Evolutionary conservation across 2,888 invertebrate species (phyloP), one percentile per base, ranked within the genome.

Genomic region (Luffia ferchaultella): DNA sequence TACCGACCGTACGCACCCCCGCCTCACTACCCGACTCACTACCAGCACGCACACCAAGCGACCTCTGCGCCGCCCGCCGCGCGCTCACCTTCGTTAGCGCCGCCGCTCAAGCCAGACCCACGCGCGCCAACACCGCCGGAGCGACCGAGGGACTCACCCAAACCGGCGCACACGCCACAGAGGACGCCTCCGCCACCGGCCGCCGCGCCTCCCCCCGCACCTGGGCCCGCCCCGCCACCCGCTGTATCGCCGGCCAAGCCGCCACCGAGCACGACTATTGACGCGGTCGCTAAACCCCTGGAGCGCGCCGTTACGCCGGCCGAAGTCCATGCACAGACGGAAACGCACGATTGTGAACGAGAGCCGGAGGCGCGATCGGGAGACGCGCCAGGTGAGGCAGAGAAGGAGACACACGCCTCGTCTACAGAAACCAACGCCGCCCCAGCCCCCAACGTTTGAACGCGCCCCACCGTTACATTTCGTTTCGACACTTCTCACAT

Each of bases 41-140:
- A 45, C 9, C 50, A 53, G 15, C 58, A 52, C 16, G 51, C 56
- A 9, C 54, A 53, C 18, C 20, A 48, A 42, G 54, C 54, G 3
- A 53, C 52, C 18, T 15, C 43, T 47, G 50, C 54, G 48, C 56
- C 53, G 43, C 52, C 54, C 40, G 47, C 53, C 12, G 51, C 54
- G 19, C 46, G 53, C 50, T 54, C 52, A 30, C 50, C 44, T 9
- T 44, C 47, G 49, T 43, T 49, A 54, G 58, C 9, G 45, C 50
- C 45, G 15, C 17, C 45, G 44, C 41, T 30, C 18, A 16, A 19
- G 40, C 45, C 15, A 19, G 18, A n/a, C 48, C 42, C 17, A 9
- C 19, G 15, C 17, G 12, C 42, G 49, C 16, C 9, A 17, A 43
- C 18, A 7, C 16, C n/a, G 48, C 46, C 15, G n/a, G 20, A 17